Evolutionary conservation across 2,888 invertebrate species (phyloP).

Genomic region (Tigriopus californicus): DNA sequence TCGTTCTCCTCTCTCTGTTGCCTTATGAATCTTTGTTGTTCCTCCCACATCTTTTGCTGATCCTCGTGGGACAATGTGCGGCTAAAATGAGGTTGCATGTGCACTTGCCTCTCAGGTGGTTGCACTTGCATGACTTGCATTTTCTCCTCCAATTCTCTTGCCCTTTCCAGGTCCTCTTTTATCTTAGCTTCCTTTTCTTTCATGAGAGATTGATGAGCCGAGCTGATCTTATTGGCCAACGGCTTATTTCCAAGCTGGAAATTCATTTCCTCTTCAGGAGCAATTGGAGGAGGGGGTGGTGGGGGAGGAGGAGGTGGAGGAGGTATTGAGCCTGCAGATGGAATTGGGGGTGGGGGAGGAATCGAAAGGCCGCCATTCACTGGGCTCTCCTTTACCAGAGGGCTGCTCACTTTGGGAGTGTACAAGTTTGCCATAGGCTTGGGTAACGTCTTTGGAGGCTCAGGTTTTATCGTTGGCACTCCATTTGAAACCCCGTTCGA

Average conservation of each 20-base stretch:
- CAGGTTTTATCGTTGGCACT: background rate
- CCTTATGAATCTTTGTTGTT: too few species aligned
- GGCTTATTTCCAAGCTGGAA: background rate
- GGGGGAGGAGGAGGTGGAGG: constrained; percentile 22
- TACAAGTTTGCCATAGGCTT: too few species aligned
- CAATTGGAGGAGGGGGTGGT: constrained; percentile 31
- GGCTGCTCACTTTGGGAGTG: too few species aligned
- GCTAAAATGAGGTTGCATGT: too few species aligned
- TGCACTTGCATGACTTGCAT: too few species aligned
- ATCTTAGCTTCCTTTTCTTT: background rate
- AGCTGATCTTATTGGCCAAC: background rate
- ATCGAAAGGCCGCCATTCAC: background rate
- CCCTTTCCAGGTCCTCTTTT: background rate
- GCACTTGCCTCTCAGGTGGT: too few species aligned
- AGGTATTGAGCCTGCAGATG: constrained; percentile 18
- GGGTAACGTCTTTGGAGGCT: too few species aligned
- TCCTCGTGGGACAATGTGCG: too few species aligned
- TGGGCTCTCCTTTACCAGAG: too few species aligned
- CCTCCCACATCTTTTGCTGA: too few species aligned
- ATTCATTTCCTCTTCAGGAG: background rate
- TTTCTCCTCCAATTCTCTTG: background rate
- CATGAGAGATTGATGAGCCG: background rate
- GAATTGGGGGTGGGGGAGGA: constrained; percentile 16
- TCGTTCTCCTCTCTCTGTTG: too few species aligned
- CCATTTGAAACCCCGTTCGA: background rate